A percentile compares a stretch with the other conserved stretches of the same genome.
These are phyloP conservation scores for Tangara arthus DNA, from an alignment of 2,797 vertebrate species.

Conservation along the genomic window DNA sequence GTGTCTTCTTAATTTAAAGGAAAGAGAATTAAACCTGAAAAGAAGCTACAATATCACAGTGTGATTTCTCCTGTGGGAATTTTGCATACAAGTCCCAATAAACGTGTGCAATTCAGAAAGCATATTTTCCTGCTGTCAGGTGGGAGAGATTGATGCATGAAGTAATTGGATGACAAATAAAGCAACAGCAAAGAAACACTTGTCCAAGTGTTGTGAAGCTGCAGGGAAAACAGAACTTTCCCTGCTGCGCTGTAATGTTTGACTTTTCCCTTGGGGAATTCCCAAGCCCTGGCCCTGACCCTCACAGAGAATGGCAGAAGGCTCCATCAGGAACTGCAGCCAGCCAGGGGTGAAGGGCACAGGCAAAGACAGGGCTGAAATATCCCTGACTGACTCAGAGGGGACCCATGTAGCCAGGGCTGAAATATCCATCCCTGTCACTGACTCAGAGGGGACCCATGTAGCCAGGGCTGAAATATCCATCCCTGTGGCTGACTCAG, in stretches of 20 bases:
- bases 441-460: not conserved
- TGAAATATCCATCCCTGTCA: not conserved
- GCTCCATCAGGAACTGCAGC: not conserved
- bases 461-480: not conserved
- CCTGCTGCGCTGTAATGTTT: not conserved
- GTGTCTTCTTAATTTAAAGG: not conserved
- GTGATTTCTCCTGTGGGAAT: not conserved
- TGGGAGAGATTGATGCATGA: not conserved
- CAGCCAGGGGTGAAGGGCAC: conserved; percentile 2
- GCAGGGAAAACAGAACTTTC: not conserved
- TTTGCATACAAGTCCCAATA: not conserved
- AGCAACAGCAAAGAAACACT: not conserved
- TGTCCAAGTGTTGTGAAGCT: not conserved
- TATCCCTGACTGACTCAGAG: not conserved
- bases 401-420: not conserved
- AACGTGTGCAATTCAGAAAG: not conserved
- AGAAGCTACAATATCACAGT: not conserved
- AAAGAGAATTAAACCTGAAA: not conserved
- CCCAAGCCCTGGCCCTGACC: not conserved
- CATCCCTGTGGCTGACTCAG: not conserved
- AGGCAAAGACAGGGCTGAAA: not conserved
- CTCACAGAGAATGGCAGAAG: rapidly evolving
- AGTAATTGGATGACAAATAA: not conserved
- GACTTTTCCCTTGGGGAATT: not conserved
- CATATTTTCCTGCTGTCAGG: not conserved